These are phyloP conservation scores for Polyodon spathula DNA, from an alignment of 2,113 vertebrate genomes.

Conservation along the genomic window DNA sequence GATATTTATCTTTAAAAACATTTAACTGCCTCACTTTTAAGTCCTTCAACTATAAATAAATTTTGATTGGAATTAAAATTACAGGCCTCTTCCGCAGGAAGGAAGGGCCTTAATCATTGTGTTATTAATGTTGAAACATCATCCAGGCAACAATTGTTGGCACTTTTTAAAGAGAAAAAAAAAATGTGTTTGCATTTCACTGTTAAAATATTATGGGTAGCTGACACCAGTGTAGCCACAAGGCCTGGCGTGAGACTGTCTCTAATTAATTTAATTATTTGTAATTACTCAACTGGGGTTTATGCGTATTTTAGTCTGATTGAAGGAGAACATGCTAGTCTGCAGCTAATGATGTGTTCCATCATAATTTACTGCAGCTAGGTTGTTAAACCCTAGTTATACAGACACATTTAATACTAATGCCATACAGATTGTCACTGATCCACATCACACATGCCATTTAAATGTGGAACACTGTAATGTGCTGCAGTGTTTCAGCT, in stretches of 20 bases:
- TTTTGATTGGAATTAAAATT: conserved; percentile 74
- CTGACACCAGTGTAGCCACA: conserved; percentile 57
- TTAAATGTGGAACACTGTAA: conserved; percentile 19
- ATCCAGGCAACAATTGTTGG: conserved; percentile 61
- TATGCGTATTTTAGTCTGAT: conserved; percentile 59
- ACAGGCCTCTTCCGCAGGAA: conserved; percentile 66
- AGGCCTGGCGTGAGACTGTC: conserved; percentile 63
- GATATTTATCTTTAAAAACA: conserved; percentile 40
- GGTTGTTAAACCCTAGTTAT: conserved; percentile 46
- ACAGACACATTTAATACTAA: conserved; percentile 49
- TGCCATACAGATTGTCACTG: conserved; percentile 40
- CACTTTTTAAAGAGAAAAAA: conserved; percentile 47
- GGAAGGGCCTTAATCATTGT: conserved; percentile 55
- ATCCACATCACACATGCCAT: conserved; percentile 37
- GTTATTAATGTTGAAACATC: conserved; percentile 52
- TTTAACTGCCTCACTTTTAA: conserved; percentile 43
- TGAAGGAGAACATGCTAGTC: conserved; percentile 43
- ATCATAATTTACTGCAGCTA: conserved; percentile 60
- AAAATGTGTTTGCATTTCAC: conserved; percentile 60
- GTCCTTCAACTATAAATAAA: conserved; percentile 62
- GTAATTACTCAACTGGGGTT: conserved; percentile 82
- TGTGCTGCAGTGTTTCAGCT: conserved; percentile 1
- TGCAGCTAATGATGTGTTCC: conserved; percentile 63
- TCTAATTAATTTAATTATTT: conserved; percentile 95
- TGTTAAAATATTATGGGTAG: conserved; percentile 78